phyloP scores from a whole-genome alignment of 2,797 vertebrate genomes.

The Phataginus tricuspis region DNA sequence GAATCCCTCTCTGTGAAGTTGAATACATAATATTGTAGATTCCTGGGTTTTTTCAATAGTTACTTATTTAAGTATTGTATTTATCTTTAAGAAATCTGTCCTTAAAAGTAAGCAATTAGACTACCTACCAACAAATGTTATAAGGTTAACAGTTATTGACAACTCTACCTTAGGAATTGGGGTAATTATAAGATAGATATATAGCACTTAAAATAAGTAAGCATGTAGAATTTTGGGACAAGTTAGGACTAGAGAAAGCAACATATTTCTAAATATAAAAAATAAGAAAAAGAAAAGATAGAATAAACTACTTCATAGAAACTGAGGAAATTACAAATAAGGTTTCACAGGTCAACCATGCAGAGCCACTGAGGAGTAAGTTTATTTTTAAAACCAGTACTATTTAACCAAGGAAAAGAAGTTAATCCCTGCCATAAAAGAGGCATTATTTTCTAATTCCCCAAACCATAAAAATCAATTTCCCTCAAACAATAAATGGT shows the following conservation, averaged over 20 bases:
- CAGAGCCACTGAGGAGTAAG: not conserved
- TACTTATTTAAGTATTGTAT: not conserved
- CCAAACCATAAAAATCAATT: not conserved
- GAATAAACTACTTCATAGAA: not conserved
- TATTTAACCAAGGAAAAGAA: not conserved
- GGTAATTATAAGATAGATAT: slow-evolving; percentile 52
- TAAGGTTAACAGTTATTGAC: slow-evolving; percentile 54
- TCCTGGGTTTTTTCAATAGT: not conserved
- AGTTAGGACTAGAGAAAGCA: not conserved
- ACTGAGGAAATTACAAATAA: not conserved
- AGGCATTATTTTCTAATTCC: not conserved
- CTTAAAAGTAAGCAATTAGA: slow-evolving; percentile 66
- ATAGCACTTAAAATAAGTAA: not conserved
- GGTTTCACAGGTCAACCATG: not conserved
- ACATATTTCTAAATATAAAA: slow-evolving; percentile 2
- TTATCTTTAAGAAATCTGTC: slow-evolving; percentile 12
- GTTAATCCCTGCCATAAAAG: not conserved
- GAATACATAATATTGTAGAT: slow-evolving; percentile 48
- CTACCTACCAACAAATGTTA: slow-evolving; percentile 73
- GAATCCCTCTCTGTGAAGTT: slow-evolving; percentile 81
- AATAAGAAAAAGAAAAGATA: not conserved
- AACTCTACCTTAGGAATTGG: slow-evolving; percentile 38
- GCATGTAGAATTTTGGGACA: not conserved
- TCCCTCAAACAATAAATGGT: not conserved
- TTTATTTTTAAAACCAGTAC: not conserved